Evolutionary conservation across 53 echinoderm and acorn worm genomes (phyloP).

Genomic region (Paelopatides confundens): DNA sequence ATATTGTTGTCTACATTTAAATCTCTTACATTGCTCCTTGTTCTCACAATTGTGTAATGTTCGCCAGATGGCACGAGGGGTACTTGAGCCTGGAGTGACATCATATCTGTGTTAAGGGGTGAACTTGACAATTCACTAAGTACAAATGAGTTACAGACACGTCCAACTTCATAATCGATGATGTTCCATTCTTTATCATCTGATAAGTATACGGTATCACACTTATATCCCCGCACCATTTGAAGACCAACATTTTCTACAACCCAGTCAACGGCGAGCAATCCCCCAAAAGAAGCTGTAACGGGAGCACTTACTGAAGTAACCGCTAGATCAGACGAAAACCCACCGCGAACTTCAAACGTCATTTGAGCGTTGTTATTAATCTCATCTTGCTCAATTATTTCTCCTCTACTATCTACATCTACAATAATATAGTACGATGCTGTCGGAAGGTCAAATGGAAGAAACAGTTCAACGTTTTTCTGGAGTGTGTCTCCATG

Average conservation of each 20-base stretch:
- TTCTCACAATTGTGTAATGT: constrained; percentile 31
- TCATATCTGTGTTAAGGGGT: background rate
- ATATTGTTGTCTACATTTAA: constrained; percentile 16
- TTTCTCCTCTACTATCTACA: constrained; percentile 14
- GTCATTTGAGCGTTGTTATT: constrained; percentile 26
- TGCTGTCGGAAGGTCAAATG: constrained; percentile 14
- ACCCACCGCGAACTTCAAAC: background rate
- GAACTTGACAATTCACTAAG: background rate
- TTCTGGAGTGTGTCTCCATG: background rate
- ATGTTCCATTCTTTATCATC: constrained; percentile 20
- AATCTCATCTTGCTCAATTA: constrained; percentile 18
- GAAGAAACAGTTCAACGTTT: background rate
- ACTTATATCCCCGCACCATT: constrained; percentile 23
- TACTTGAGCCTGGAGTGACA: background rate
- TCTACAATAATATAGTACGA: constrained; percentile 10
- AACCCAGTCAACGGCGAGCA: constrained; percentile 15
- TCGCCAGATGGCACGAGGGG: constrained; percentile 29
- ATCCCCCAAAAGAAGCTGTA: background rate
- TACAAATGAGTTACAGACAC: background rate
- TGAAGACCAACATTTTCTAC: constrained; percentile 24
- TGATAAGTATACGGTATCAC: constrained; percentile 42
- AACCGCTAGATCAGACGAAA: constrained; percentile 28
- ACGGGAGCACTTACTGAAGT: constrained; percentile 7
- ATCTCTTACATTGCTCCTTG: constrained; percentile 37
- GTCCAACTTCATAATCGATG: constrained; percentile 33